phyloP scores from a whole-genome alignment of 1,140 invertebrate genomes.

The Plectus sambesii region DNA sequence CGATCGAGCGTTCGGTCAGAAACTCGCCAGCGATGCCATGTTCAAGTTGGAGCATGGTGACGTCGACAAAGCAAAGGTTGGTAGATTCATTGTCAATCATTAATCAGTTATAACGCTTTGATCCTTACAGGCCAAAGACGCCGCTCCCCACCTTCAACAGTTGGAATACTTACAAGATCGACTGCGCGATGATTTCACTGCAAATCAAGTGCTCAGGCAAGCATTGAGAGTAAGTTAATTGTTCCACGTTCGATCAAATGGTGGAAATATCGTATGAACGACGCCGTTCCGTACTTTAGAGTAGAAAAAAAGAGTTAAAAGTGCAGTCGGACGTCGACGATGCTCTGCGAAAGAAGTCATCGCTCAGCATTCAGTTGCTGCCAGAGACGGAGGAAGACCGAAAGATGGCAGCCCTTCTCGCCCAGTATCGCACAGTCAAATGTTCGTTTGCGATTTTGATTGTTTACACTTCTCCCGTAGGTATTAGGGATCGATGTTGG shows the following conservation, averaged over 20 bases:
- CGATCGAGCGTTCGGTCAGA: conserved; percentile 33
- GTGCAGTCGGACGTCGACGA: conserved; percentile 27
- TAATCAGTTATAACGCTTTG: no score
- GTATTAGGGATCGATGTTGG: no score
- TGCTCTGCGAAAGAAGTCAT: conserved; percentile 26
- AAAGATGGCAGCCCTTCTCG: conserved; percentile 30
- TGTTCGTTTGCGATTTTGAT: conserved; percentile 15
- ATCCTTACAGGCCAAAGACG: conserved; percentile 24
- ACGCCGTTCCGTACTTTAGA: conserved; percentile 18
- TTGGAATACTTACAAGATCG: conserved; percentile 39
- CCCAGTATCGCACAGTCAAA: conserved; percentile 27
- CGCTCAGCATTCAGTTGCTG: conserved; percentile 28
- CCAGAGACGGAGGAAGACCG: conserved; percentile 37
- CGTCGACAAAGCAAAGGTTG: background rate
- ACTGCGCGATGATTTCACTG: conserved; percentile 39
- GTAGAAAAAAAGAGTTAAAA: conserved; percentile 34
- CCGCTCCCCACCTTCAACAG: conserved; percentile 31
- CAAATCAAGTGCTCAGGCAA: conserved; percentile 31
- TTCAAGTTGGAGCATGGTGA: conserved; percentile 24
- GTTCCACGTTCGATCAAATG: background rate
- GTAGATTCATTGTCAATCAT: no score
- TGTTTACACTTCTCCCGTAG: no score
- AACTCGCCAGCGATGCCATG: conserved; percentile 41
- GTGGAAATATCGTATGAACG: background rate
- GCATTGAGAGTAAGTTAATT: conserved; percentile 35